Base-by-base conservation (phyloP, 2,113 vertebrate genomes). In the Euleptes europaea region DNA sequence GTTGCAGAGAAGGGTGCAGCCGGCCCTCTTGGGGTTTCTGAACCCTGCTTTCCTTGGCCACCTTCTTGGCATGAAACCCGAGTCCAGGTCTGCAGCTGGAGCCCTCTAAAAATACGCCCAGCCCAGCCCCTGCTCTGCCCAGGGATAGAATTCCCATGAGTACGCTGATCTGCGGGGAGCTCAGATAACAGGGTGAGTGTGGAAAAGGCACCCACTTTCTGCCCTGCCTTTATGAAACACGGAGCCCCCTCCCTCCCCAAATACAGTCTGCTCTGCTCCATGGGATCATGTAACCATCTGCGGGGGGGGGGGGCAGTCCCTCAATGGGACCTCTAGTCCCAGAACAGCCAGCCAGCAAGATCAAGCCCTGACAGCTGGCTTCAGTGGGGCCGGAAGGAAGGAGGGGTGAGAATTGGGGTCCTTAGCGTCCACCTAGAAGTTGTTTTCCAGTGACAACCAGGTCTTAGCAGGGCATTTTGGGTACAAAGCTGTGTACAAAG, bases 61-160 rank as follows among this genome's bases (percentile, higher is more conserved):
- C 70, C 54, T 14, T n/a, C 70, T 81, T 51, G 84, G 71, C 78
- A 31, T 86, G 79, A 74, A 86, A 85, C n/a, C 2, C 2, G 72
- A 82, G 75, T 40, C 33, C 5, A 17, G 8, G 8, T 4, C 44
- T 35, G 38, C 21, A 26, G 44, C n/a, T 57, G 76, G 54, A 79
- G 54, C 1, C 5, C 47, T 85, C 84, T 86, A 86, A 86, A 86
- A 86, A 82, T 86, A 81, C 5, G 15, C 42, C 40, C 14, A 4
- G 6, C 0, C 0, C 17, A 5, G 14, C 35, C 10, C 9, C 1
- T 47, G 1, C 26, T 13, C 19, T 33, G 1, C 42, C 40, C 2
- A 0, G 5, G 57, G 33, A 44, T 47, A 72, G 84, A 79, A 72
- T 79, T 79, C 84, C 51, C 76, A 1, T 38, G 84, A 47, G 84